Conservation (phyloP, 2,113 vertebrate genomes). For the Calidris pugnax region DNA sequence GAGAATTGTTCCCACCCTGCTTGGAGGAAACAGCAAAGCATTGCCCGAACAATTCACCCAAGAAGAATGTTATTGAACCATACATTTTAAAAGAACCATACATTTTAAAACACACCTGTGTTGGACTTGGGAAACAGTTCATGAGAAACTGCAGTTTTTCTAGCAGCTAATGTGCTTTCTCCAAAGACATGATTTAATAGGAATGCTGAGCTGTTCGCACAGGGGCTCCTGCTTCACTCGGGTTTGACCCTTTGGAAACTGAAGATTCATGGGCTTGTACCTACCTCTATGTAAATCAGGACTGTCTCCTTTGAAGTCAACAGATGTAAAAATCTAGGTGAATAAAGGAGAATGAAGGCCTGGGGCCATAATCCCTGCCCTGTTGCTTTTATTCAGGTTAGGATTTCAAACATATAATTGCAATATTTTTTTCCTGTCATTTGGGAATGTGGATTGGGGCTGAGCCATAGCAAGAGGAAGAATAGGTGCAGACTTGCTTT, state of each 20-base stretch:
- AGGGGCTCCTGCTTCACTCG: background rate
- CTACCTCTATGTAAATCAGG: constrained; percentile 36
- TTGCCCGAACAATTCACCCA: background rate
- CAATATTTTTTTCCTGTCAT: constrained; percentile 22
- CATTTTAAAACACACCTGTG: constrained; percentile 30
- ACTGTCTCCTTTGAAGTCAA: constrained; percentile 46
- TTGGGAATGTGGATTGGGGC: constrained; percentile 41
- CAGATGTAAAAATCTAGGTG: background rate
- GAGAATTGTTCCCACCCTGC: background rate
- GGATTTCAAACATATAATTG: constrained; percentile 44
- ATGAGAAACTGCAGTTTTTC: background rate
- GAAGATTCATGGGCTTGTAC: constrained; percentile 22
- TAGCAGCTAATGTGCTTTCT: background rate
- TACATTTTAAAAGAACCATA: constrained; percentile 13
- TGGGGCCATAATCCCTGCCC: background rate
- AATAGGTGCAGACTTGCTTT: background rate
- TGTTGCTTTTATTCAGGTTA: constrained; percentile 51
- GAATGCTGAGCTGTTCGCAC: background rate
- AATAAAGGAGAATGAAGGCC: constrained; percentile 25
- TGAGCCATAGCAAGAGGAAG: constrained; percentile 31
- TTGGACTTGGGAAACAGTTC: constrained; percentile 20
- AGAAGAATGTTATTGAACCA: constrained; percentile 17
- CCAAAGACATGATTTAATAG: constrained; percentile 37
- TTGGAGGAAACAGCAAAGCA: background rate
- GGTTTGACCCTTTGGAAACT: constrained; percentile 24